phyloP scores from a whole-genome alignment of 2,888 invertebrate genomes.

The Mythimna lalbum region DNA sequence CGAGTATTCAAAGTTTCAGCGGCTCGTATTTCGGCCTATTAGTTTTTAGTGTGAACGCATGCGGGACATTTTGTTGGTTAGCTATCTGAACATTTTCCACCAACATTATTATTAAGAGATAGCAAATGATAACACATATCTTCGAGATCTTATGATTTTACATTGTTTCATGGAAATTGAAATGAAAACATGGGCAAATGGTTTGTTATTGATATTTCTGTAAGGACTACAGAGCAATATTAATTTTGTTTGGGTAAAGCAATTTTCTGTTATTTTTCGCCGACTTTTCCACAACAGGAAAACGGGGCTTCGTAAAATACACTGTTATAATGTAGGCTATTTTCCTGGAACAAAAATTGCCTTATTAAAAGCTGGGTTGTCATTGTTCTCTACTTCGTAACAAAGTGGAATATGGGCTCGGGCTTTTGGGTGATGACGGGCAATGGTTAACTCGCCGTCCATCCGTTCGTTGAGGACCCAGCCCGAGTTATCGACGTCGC shows the following conservation, averaged over 20 bases:
- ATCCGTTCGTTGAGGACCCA: no score
- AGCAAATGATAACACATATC: constrained; percentile 15
- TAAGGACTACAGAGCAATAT: constrained; percentile 3
- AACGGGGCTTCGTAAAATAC: constrained; percentile 3
- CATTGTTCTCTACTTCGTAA: neutral
- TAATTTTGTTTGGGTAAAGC: constrained; percentile 20
- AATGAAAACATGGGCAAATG: neutral
- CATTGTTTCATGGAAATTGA: constrained; percentile 12
- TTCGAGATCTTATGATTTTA: constrained; percentile 27
- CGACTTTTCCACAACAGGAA: neutral
- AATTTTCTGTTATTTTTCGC: constrained; percentile 18
- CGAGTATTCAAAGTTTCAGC: neutral
- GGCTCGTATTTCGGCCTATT: constrained; percentile 15
- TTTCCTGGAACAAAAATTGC: constrained; percentile 3
- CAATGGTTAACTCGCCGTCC: neutral
- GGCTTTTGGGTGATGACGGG: no score
- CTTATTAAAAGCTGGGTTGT: neutral
- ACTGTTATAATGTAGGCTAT: neutral
- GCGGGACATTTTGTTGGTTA: constrained; percentile 22
- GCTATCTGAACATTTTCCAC: constrained; percentile 12
- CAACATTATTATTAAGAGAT: constrained; percentile 24
- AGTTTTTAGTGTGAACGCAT: constrained; percentile 18
- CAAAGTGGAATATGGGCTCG: neutral
- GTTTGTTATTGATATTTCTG: constrained; percentile 32
- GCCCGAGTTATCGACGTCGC: no score